Percentiles rank a stretch among this genome's conserved stretches.
phyloP scores from a whole-genome alignment of 2,797 vertebrate species.

The Scleropages formosus region DNA sequence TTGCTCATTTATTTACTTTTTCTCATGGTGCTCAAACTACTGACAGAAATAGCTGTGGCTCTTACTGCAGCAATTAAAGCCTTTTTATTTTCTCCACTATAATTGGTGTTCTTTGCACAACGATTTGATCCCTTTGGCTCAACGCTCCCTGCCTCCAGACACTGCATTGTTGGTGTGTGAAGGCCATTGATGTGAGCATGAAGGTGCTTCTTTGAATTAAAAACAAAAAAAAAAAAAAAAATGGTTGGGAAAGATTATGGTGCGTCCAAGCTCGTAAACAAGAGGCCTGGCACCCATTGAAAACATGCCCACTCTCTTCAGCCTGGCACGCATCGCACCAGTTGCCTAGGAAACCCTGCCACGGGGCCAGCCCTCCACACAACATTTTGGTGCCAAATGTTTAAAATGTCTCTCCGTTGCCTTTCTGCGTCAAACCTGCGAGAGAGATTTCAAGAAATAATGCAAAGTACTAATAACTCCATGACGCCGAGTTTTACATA shows the following conservation, averaged over 20 bases:
- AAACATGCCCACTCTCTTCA: slow-evolving; percentile 53
- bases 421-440: slow-evolving; percentile 55
- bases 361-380: slow-evolving; percentile 51
- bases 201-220: slow-evolving; percentile 38
- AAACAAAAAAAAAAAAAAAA: neutral
- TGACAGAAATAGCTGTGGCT: neutral
- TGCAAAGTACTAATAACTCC: slow-evolving; percentile 43
- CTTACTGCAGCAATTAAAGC: slow-evolving; percentile 36
- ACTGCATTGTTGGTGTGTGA: neutral
- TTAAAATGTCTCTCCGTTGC: slow-evolving; percentile 54
- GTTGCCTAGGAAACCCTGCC: slow-evolving; percentile 64
- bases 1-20: neutral
- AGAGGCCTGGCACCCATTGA: slow-evolving; percentile 51
- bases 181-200: slow-evolving; percentile 51
- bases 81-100: neutral
- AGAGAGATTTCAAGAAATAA: slow-evolving; percentile 46
- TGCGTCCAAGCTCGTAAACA: slow-evolving; percentile 50
- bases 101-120: neutral
- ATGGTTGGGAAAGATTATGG: neutral
- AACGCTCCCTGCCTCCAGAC: neutral
- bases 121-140: neutral
- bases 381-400: slow-evolving; percentile 53
- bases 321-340: slow-evolving; percentile 50
- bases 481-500: slow-evolving; percentile 30
- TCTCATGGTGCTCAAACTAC: neutral